phyloP scores from a whole-genome alignment of 2,113 vertebrate species.

The Coptodon rendalli region DNA sequence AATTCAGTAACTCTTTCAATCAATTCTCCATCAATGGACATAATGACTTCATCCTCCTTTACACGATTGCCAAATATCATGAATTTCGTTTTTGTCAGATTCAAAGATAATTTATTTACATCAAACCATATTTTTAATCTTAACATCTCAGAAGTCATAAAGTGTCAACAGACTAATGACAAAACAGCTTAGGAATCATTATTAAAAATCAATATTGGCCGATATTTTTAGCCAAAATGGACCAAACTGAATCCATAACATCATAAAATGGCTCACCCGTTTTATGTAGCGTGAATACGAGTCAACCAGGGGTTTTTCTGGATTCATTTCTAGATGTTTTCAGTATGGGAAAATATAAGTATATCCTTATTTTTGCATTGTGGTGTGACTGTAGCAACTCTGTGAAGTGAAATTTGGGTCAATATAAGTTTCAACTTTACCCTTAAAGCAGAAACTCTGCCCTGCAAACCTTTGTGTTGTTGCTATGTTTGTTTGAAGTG shows the following conservation, averaged over 20 bases:
- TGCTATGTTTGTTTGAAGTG: neutral
- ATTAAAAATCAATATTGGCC: neutral
- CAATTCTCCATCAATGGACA: too few relatives aligned
- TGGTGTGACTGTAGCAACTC: neutral
- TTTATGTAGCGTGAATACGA: neutral
- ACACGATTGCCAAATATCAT: too few relatives aligned
- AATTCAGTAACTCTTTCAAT: too few relatives aligned
- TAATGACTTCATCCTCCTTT: too few relatives aligned
- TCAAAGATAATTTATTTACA: too few relatives aligned
- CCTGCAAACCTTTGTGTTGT: neutral
- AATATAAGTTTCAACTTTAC: neutral
- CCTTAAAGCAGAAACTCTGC: neutral
- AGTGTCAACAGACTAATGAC: neutral
- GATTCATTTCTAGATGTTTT: neutral
- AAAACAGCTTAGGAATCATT: neutral
- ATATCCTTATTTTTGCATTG: neutral
- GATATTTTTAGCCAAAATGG: neutral
- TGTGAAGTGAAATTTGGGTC: neutral
- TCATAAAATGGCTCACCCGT: neutral
- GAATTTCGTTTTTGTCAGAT: too few relatives aligned
- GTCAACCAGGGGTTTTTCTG: rapidly evolving
- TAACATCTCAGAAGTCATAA: too few relatives aligned
- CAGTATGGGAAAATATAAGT: neutral
- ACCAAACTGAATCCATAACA: neutral
- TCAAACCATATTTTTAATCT: too few relatives aligned